A percentile compares a stretch with the other conserved stretches of the same genome.
Conservation (phyloP, 2,888 invertebrate genomes). For the Morinoia aosen region DNA sequence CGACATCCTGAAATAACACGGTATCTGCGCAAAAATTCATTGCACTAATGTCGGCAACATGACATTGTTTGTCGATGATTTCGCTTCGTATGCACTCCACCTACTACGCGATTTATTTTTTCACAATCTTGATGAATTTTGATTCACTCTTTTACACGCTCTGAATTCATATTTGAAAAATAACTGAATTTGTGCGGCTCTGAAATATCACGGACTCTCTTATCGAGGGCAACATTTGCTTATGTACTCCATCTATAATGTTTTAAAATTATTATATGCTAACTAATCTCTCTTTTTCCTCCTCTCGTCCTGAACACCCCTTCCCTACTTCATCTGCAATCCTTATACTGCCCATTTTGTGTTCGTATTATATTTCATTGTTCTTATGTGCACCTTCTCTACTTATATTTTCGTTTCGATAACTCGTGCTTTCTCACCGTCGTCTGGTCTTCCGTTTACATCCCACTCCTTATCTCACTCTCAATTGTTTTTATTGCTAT, state of each 20-base stretch:
- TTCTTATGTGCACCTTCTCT: background rate
- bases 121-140: background rate
- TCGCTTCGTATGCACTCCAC: background rate
- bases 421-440: background rate
- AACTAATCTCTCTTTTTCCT: background rate
- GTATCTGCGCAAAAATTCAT: background rate
- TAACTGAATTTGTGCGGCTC: background rate
- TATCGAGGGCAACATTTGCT: background rate
- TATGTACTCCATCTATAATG: background rate
- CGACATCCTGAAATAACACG: conserved; percentile 7
- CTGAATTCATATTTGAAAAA: background rate
- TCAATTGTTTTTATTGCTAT: background rate
- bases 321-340: background rate
- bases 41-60: background rate
- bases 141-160: background rate
- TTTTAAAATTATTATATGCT: background rate
- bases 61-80: background rate
- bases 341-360: background rate
- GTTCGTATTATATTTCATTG: background rate
- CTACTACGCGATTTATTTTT: background rate
- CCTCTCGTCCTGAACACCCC: background rate
- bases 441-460: background rate
- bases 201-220: background rate
- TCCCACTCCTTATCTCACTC: background rate
- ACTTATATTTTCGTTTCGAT: background rate